Percentiles rank a stretch among this genome's conserved stretches.
Evolutionary conservation across 2,888 invertebrate genomes (phyloP).

Genomic region (Scotopteryx bipunctaria): DNA sequence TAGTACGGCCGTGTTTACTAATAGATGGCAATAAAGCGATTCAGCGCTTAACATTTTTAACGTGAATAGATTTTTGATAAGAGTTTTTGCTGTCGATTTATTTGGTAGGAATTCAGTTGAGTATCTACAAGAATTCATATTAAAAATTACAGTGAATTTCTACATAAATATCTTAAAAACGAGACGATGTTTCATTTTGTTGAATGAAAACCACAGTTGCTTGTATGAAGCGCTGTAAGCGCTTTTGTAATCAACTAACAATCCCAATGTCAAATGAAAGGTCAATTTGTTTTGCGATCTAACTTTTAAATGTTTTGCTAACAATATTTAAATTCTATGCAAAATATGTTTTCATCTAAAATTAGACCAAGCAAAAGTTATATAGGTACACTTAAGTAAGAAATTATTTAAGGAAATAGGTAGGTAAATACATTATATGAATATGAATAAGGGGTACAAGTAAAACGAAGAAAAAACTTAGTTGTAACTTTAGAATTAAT

Average conservation of each 20-base stretch:
- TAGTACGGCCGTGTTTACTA: constrained; percentile 63
- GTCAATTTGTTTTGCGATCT: constrained; percentile 56
- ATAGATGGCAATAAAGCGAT: constrained; percentile 48
- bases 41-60: constrained; percentile 44
- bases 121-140: neutral
- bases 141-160: neutral
- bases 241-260: constrained; percentile 45
- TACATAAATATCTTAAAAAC: neutral
- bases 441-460: too few species aligned
- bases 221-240: constrained; percentile 45
- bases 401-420: too few species aligned
- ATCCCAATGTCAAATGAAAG: constrained; percentile 77
- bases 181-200: neutral
- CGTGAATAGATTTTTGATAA: neutral
- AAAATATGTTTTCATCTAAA: neutral
- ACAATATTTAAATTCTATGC: neutral
- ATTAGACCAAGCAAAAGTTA: too few species aligned
- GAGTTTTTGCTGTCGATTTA: neutral
- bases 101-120: neutral
- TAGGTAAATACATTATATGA: too few species aligned
- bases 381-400: too few species aligned
- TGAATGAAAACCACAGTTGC: neutral
- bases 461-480: too few species aligned
- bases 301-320: constrained; percentile 5
- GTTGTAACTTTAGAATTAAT: too few species aligned